phyloP scores from a whole-genome alignment of 2,888 invertebrate species.

The Tinea semifulvella region DNA sequence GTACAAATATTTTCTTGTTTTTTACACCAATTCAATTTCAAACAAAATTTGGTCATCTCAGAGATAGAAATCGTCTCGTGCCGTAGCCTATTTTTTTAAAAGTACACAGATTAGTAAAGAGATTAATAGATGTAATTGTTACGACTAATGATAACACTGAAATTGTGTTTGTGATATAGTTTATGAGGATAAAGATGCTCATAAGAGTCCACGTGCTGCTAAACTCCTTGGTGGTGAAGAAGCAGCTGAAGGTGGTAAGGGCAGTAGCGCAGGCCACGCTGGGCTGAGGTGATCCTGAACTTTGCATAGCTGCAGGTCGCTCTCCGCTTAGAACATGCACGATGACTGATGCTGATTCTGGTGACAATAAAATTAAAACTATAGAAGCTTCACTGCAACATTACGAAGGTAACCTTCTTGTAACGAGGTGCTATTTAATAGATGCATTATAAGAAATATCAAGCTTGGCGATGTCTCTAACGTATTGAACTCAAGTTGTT shows the following conservation, averaged over 20 bases:
- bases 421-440: no score
- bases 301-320: slow-evolving; percentile 72
- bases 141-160: slow-evolving; percentile 5
- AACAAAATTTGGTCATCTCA: slow-evolving; percentile 11
- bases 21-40: neutral
- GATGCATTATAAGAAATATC: no score
- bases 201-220: neutral
- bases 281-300: slow-evolving; percentile 47
- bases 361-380: slow-evolving; percentile 2
- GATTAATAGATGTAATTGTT: slow-evolving; percentile 1
- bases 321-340: slow-evolving; percentile 85
- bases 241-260: slow-evolving; percentile 34
- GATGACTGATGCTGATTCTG: slow-evolving; percentile 83
- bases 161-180: neutral
- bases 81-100: neutral
- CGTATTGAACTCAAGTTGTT: no score
- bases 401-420: no score
- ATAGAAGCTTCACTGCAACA: no score
- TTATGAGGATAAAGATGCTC: neutral
- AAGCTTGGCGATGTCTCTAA: no score
- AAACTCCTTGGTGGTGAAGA: slow-evolving; percentile 32
- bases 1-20: slow-evolving; percentile 1
- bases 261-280: slow-evolving; percentile 37
- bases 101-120: neutral
- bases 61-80: neutral